Base-by-base conservation (phyloP, 2,888 invertebrate genomes). In the Melitaea athalia region DNA sequence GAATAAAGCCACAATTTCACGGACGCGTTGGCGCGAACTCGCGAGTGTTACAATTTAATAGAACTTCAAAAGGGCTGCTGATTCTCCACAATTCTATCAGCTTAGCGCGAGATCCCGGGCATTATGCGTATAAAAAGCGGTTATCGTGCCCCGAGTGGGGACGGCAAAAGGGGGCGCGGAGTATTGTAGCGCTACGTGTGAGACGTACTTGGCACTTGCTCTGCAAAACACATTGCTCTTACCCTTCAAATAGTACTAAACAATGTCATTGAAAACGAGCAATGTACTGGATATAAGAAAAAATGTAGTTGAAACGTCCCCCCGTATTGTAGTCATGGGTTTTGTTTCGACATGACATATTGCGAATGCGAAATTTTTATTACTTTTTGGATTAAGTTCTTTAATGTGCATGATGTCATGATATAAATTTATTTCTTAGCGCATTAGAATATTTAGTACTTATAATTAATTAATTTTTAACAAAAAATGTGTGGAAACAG, bases 61-160 rank as follows among this genome's bases (percentile, higher is more conserved):
- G 89, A 91, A 92, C 85, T 91, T 91, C 91, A 91, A 92, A 91
- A 88, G 92, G 90, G 87, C 87, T 88, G 88, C 86, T 89, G 91
- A 91, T 90, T 88, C 89, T 85, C 88, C 91, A 89, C 92, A 91
- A 92, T 92, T 92, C 92, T 89, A 92, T 92, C 91, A 92, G 92
- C 92, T 92, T 92, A 92, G 89, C 87, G 84, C 83, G 86, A 85
- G 88, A 90, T 89, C 88, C 88, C 85, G 81, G 78, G 88, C 87
- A 91, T 92, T 91, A 92, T 89, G 90, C 88, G 90, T 89, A 91
- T 89, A 91, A 92, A 92, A 91, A 90, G 89, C 85, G 89, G 91
- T 91, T 92, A 91, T 91, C 91, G 85, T 84, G 79, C 78, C 79
- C 80, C 62, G 59, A 62, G 52, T 50, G 52, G 57, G 68, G 60